Evolutionary conservation across 2,797 vertebrate genomes (phyloP), one percentile per base, ranked within the genome.

Genomic region (Pristis pectinata): DNA sequence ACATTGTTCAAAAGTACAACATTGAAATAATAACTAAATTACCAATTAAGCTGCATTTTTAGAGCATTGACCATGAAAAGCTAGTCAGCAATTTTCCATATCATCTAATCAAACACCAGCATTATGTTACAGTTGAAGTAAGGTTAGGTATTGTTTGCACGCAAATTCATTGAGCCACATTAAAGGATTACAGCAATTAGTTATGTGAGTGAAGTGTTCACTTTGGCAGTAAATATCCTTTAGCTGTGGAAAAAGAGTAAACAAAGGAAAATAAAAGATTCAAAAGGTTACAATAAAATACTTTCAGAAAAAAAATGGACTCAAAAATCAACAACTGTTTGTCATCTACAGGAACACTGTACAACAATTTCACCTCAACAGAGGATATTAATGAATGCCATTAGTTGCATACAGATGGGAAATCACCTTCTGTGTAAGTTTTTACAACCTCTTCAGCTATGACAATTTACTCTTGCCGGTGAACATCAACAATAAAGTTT

Each of bases 1-100:
- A 79, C 10, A 79, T 41, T 79, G 76, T 37, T 37, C 56, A 64
- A 61, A 64, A 61, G 56, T 17, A 89, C 15, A 59, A 19, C 59
- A 59, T n/a, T 61, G 59, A 89, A 89, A 37, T 61, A 89, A 89
- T 37, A 61, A 64, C 34, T 89, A 61, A 89, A 89, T 61, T 89
- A 2, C 85, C 34, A 89, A 85, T 89, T 64, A 37, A 89, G n/a
- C 34, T 61, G 19, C 15, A 22, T 89, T 61, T 89, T 89, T 56
- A n/a, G 34, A 61, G 34, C 0, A 89, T 61, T 64, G 34, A 64
- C 13, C 89, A 37, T 37, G 34, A 85, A 9, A 64, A 2, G 56
- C 34, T 59, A 17, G 34, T 64, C 85, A 89, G 56, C 56, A 34
- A 87, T 87, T 87, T 87, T 61, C 27, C 53, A n/a, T 15, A 61